Evolutionary conservation across 2,888 invertebrate species (phyloP).

Genomic region (Euproctis similis): DNA sequence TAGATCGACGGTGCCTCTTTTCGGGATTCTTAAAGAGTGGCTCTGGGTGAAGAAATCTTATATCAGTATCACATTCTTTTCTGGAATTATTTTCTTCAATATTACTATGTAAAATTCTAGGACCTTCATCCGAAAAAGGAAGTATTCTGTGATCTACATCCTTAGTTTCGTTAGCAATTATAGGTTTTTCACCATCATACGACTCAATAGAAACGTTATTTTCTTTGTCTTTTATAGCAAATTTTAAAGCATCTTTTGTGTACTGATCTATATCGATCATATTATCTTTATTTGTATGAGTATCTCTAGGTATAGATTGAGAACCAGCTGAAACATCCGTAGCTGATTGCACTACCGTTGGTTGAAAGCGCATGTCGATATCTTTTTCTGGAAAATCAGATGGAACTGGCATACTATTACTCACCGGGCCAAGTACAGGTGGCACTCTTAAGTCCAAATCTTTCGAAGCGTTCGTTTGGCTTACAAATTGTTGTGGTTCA

Average conservation of each 20-base stretch:
- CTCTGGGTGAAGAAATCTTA: constrained; percentile 63
- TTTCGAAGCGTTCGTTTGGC: constrained; percentile 38
- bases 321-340: constrained; percentile 31
- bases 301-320: constrained; percentile 33
- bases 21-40: constrained; percentile 63
- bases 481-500: constrained; percentile 38
- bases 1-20: constrained; percentile 62
- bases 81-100: constrained; percentile 30
- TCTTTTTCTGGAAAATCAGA: constrained; percentile 62
- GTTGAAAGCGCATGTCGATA: constrained; percentile 68
- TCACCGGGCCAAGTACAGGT: constrained; percentile 38
- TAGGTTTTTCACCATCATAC: constrained; percentile 44
- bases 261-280: constrained; percentile 72
- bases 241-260: constrained; percentile 71
- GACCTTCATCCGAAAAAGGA: constrained; percentile 53
- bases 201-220: constrained; percentile 60
- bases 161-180: constrained; percentile 45
- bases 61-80: constrained; percentile 63
- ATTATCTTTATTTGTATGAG: constrained; percentile 42
- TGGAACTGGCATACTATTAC: constrained; percentile 33
- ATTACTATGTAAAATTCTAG: constrained; percentile 30
- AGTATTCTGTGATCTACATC: constrained; percentile 70
- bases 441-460: constrained; percentile 69
- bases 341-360: constrained; percentile 27
- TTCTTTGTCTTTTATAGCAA: constrained; percentile 66